Evolutionary conservation across 2,888 invertebrate species (phyloP).

Genomic region (Trichopria drosophilae): DNA sequence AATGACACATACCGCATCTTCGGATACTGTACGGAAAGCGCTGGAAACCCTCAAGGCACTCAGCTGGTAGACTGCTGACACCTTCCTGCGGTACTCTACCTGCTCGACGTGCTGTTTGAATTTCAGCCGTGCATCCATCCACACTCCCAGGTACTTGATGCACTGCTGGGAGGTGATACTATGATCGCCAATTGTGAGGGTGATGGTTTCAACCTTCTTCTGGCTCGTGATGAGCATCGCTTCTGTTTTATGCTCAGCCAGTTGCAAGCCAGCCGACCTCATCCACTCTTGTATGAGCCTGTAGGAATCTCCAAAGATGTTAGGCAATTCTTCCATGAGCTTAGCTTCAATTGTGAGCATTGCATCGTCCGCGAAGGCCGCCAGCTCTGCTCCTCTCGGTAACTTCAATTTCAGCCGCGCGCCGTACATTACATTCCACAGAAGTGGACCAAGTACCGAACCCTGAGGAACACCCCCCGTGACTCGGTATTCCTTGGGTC

Average conservation of each 20-base stretch:
- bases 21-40: slow-evolving; percentile 31
- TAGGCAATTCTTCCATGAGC: background rate
- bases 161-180: too few relatives aligned
- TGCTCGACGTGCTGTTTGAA: slow-evolving; percentile 11
- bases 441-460: slow-evolving; percentile 25
- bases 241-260: too few relatives aligned
- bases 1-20: too few relatives aligned
- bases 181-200: too few relatives aligned
- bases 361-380: slow-evolving; percentile 34
- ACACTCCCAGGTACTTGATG: slow-evolving; percentile 36
- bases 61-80: slow-evolving; percentile 14
- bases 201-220: too few relatives aligned
- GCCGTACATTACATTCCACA: slow-evolving; percentile 37
- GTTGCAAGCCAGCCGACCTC: too few relatives aligned
- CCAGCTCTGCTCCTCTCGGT: slow-evolving; percentile 27
- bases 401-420: slow-evolving; percentile 34
- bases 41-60: slow-evolving; percentile 23
- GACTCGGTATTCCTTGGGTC: slow-evolving; percentile 11
- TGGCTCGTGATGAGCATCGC: too few relatives aligned
- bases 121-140: slow-evolving; percentile 1
- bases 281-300: slow-evolving; percentile 5
- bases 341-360: slow-evolving; percentile 33
- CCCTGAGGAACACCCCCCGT: slow-evolving; percentile 29
- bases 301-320: slow-evolving; percentile 13
- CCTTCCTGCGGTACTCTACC: slow-evolving; percentile 10